A percentile compares a stretch with the other conserved stretches of the same genome.
phyloP scores from a whole-genome alignment of 2,113 vertebrate genomes.

The Caranx ignobilis region DNA sequence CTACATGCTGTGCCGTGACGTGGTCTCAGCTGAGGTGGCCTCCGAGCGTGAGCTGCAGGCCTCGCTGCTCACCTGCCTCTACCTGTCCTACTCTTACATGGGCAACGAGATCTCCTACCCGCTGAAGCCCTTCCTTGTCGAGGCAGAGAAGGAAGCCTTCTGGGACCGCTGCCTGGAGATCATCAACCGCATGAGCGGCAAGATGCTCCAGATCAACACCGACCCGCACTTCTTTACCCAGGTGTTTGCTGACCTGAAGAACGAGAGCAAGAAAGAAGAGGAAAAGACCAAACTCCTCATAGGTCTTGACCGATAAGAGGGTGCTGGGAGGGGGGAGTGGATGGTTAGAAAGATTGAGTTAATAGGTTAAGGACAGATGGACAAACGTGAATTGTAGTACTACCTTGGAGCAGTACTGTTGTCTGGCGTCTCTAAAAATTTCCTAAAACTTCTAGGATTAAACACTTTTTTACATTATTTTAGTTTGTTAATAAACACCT shows the following conservation, averaged over 20 bases:
- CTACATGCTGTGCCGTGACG: conserved; percentile 85
- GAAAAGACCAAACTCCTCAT: conserved; percentile 91
- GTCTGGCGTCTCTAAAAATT: conserved; percentile 68
- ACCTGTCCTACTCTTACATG: conserved; percentile 86
- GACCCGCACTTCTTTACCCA: conserved; percentile 86
- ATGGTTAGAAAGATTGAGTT: conserved; percentile 4
- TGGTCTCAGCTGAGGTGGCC: conserved; percentile 81
- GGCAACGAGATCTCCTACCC: conserved; percentile 87
- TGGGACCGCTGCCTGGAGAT: conserved; percentile 86
- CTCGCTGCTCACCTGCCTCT: conserved; percentile 85
- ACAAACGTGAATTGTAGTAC: conserved; percentile 26
- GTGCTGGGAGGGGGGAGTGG: conserved; percentile 42
- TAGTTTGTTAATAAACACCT: background rate
- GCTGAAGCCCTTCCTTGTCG: conserved; percentile 84
- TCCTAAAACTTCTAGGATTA: background rate
- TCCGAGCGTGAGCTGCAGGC: conserved; percentile 84
- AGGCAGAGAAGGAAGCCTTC: conserved; percentile 84
- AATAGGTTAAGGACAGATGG: background rate
- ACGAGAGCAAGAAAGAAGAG: conserved; percentile 83
- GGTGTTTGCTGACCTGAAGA: conserved; percentile 85
- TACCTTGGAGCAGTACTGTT: conserved; percentile 42
- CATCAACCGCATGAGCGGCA: conserved; percentile 84
- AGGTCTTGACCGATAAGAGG: conserved; percentile 90
- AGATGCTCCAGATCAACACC: conserved; percentile 86
- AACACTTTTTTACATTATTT: background rate